Percentiles rank a stretch among this genome's conserved stretches.
phyloP scores from a whole-genome alignment of 2,797 vertebrate genomes.

The Ambastaia sidthimunki region DNA sequence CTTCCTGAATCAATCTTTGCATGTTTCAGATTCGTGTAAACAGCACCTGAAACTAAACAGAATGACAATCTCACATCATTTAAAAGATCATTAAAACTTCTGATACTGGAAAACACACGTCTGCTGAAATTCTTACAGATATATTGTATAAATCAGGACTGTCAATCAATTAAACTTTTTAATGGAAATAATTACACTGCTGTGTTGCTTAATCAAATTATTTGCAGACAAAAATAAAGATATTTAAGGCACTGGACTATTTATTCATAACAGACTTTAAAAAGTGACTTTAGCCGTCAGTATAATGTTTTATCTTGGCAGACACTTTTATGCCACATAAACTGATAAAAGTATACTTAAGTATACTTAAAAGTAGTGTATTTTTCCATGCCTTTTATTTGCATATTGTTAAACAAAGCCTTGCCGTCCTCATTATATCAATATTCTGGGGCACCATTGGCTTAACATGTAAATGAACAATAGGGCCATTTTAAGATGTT shows the following conservation, averaged over 20 bases:
- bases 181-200: background rate
- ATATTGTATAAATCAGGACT: background rate
- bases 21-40: background rate
- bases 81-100: background rate
- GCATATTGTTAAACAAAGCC: too few relatives aligned
- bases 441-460: too few relatives aligned
- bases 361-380: too few relatives aligned
- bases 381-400: too few relatives aligned
- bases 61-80: background rate
- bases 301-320: too few relatives aligned
- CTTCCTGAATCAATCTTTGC: slow-evolving; percentile 7
- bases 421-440: too few relatives aligned
- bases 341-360: too few relatives aligned
- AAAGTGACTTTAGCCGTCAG: too few relatives aligned
- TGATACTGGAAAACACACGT: background rate
- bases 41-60: background rate
- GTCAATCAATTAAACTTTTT: background rate
- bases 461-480: too few relatives aligned
- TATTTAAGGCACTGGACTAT: background rate
- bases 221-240: background rate
- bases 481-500: too few relatives aligned
- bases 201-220: background rate
- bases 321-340: too few relatives aligned
- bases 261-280: background rate
- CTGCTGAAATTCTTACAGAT: background rate